Base-by-base conservation (phyloP, 2,888 invertebrate genomes). In the Mechanitis messenoides region DNA sequence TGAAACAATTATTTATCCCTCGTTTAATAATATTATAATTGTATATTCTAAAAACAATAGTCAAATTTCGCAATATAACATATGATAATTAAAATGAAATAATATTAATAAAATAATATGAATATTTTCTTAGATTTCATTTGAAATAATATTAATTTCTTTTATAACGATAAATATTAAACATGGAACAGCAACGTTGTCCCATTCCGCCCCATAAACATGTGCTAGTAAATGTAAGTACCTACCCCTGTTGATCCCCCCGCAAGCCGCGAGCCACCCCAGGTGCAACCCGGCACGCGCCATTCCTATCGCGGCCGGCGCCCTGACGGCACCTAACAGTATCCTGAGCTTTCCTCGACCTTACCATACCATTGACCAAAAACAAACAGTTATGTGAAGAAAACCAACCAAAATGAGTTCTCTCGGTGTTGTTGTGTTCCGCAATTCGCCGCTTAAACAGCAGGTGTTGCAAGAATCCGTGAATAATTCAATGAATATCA, bases 401-500 rank as follows among this genome's bases (percentile, higher is more conserved):
- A 75, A 84, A 81, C 83, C 74, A 70, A 61, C 65, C 76, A 81
- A 83, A 83, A 91, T 91, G 91, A 91, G 91, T 77, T 90, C 92
- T 68, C 85, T 92, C 71, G 91, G 91, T 77, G 91, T 92, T 67
- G 92, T 92, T 67, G 91, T 91, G 75, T 91, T 90, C 84, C 91
- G 92, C 83, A 91, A 91, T 83, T 90, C 91, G 70, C 85, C 90
- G 69, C 85, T 91, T 72, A 92, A 92, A 76, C 79, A 91, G 85
- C 93, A 93, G 91, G 91, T 93, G 85, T 91, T 93, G 70, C 93
- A 93, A 75, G 92, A 92, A 80, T 85, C 91, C 79, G 91, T 91
- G 82, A 92, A 92, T 88, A 92, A 91, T 87, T 81, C 88, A 76
- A 80, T 88, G 77, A 92, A 91, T 76, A 92, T 91, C 77, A 85